Evolutionary conservation across 2,797 vertebrate genomes (phyloP).

Genomic region (Gadopsis marmoratus): DNA sequence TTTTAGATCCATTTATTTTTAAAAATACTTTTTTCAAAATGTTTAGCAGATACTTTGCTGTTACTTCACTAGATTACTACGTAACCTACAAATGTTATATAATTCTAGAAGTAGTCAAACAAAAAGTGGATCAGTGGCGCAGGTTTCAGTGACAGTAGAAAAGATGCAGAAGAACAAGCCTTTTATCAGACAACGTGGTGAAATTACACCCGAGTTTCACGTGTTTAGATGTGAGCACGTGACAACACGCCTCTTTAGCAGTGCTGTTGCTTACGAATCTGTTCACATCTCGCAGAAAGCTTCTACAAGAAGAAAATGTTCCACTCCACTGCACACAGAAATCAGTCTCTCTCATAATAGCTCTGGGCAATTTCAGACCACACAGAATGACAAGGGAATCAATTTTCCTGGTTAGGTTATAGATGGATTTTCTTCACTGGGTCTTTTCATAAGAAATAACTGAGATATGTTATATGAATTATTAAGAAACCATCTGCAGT

Average conservation of each 20-base stretch:
- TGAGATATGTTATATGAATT: constrained; percentile 75
- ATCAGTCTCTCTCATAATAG: constrained; percentile 79
- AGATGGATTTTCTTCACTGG: constrained; percentile 76
- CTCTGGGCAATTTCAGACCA: constrained; percentile 85
- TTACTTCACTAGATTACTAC: not conserved
- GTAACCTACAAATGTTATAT: not conserved
- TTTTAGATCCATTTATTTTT: not conserved
- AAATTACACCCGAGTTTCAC: constrained; percentile 13
- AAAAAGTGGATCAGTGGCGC: not conserved
- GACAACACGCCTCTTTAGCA: constrained; percentile 54
- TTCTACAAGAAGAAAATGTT: constrained; percentile 69
- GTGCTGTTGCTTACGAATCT: constrained; percentile 67
- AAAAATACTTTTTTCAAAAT: not conserved
- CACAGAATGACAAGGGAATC: constrained; percentile 85
- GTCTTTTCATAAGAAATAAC: constrained; percentile 74
- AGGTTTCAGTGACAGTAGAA: not conserved
- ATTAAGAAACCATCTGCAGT: constrained; percentile 68
- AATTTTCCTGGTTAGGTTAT: constrained; percentile 85
- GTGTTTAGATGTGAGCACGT: constrained; percentile 45
- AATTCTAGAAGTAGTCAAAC: not conserved
- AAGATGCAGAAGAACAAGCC: not conserved
- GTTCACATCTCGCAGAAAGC: constrained; percentile 70
- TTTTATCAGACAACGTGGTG: not conserved
- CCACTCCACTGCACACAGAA: constrained; percentile 74
- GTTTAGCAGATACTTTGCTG: not conserved